Evolutionary conservation across 2,113 vertebrate genomes (phyloP).

Genomic region (Noctilio leporinus): DNA sequence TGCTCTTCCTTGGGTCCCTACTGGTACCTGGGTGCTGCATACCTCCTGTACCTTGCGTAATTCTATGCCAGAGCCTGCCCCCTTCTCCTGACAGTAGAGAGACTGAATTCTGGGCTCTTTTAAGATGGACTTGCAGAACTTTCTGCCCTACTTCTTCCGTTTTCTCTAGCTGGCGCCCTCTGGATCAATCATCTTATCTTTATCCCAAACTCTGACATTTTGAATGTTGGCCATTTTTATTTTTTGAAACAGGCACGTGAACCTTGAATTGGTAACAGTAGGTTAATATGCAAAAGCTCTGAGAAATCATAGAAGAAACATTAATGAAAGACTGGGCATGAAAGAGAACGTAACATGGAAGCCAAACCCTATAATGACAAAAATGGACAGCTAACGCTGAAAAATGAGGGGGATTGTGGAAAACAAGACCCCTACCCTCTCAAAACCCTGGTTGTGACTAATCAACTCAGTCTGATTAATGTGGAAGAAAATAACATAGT

Average conservation of each 20-base stretch:
- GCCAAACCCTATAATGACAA: background rate
- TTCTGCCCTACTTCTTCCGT: background rate
- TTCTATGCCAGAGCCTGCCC: background rate
- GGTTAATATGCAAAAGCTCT: background rate
- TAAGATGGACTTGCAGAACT: background rate
- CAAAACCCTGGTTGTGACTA: background rate
- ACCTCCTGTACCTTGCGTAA: background rate
- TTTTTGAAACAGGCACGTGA: background rate
- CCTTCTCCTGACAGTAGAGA: background rate
- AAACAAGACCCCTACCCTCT: background rate
- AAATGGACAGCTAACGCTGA: background rate
- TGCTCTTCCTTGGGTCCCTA: background rate
- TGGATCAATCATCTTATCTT: background rate
- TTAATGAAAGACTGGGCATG: background rate
- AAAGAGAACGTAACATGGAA: background rate
- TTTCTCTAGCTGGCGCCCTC: background rate
- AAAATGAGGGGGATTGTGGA: background rate
- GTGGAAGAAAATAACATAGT: background rate
- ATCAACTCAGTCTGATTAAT: conserved; percentile 29
- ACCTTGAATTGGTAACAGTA: background rate
- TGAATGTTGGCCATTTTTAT: background rate
- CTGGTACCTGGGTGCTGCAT: background rate
- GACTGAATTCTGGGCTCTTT: background rate
- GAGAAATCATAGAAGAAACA: background rate
- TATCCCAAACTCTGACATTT: background rate